A percentile compares a stretch with the other conserved stretches of the same genome.
phyloP scores from a whole-genome alignment of 2,888 invertebrate species.

The Aleiodes leptofemur region DNA sequence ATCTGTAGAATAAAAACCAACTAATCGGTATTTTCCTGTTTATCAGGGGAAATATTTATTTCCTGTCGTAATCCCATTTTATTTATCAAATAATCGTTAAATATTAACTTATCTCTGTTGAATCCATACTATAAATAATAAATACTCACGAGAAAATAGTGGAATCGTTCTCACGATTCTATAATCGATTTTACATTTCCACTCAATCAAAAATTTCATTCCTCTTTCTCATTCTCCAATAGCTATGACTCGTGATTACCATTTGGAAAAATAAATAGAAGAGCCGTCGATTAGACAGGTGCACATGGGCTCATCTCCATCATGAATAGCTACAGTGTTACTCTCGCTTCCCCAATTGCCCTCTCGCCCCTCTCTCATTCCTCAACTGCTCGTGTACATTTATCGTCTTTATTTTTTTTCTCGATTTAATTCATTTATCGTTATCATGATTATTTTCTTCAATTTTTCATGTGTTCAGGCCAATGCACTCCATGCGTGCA shows the following conservation, averaged over 20 bases:
- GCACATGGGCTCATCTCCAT: slow-evolving; percentile 23
- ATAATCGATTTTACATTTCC: slow-evolving; percentile 1
- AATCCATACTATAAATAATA: slow-evolving; percentile 14
- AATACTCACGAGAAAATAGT: not conserved
- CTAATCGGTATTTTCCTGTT: too few species aligned
- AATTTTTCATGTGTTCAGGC: slow-evolving; percentile 11
- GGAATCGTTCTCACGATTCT: slow-evolving; percentile 15
- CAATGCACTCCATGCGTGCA: not conserved
- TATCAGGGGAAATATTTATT: too few species aligned
- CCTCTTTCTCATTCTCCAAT: not conserved
- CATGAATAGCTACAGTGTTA: too few species aligned
- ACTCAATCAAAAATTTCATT: slow-evolving; percentile 5
- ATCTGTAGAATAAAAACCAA: too few species aligned
- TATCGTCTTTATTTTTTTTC: too few species aligned
- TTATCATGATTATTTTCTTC: slow-evolving; percentile 8
- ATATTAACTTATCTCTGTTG: not conserved
- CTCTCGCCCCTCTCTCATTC: not conserved
- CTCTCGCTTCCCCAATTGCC: slow-evolving; percentile 25
- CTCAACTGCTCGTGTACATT: not conserved
- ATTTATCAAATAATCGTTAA: too few species aligned
- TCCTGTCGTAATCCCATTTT: too few species aligned
- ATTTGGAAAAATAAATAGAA: slow-evolving; percentile 17
- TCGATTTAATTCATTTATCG: not conserved
- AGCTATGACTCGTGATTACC: not conserved
- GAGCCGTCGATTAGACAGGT: slow-evolving; percentile 22